Conservation (phyloP, 2,113 vertebrate genomes). For the Nothoprocta perdicaria region DNA sequence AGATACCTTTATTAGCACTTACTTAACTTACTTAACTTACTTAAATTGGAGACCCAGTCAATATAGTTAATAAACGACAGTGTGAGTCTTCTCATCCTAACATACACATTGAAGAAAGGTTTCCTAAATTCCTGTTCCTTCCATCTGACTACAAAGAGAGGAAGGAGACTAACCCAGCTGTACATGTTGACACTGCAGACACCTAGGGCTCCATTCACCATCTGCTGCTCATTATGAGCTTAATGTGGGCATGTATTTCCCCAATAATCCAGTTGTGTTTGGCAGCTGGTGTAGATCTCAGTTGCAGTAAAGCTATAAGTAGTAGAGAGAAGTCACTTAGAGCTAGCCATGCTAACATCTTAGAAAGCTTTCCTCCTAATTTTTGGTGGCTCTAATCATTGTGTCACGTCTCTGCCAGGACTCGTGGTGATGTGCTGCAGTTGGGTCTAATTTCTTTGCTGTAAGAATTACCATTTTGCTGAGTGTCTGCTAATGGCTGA, state of each 20-base stretch:
- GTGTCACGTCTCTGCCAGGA: background rate
- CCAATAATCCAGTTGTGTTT: background rate
- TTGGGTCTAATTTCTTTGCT: background rate
- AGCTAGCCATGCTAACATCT: background rate
- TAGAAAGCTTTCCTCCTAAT: background rate
- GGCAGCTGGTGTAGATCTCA: background rate
- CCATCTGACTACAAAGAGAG: background rate
- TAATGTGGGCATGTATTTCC: background rate
- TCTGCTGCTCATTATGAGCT: background rate
- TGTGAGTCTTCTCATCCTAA: background rate
- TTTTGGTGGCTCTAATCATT: background rate
- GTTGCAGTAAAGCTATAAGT: background rate
- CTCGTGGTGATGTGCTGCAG: background rate
- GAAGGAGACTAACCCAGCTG: background rate
- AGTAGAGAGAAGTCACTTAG: background rate
- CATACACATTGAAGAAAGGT: background rate
- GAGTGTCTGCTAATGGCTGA: background rate
- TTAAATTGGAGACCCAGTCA: background rate
- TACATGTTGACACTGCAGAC: background rate
- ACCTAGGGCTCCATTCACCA: background rate
- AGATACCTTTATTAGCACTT: background rate
- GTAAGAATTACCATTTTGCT: background rate
- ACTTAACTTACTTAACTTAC: background rate
- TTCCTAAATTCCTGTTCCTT: background rate
- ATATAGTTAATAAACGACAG: background rate